Base-by-base conservation (phyloP, 2,797 vertebrate genomes). In the Eutrigla gurnardus region DNA sequence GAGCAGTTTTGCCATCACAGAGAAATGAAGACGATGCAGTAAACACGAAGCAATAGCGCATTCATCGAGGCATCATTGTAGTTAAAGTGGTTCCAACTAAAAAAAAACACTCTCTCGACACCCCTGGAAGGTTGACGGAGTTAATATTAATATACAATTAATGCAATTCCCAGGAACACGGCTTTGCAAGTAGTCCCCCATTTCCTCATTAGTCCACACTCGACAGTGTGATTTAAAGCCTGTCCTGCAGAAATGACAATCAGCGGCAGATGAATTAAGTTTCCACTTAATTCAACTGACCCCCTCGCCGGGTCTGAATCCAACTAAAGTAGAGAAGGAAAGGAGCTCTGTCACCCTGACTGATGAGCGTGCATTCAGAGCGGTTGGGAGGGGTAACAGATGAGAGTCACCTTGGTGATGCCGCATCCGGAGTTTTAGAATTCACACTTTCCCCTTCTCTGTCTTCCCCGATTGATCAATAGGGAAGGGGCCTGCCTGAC, bases 401-500 rank as follows among this genome's bases (percentile, higher is more conserved):
- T 86, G 80, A 83, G 82, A 90, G 87, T 92, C 88, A 91, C 88
- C 92, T 92, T 93, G 92, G 86, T 70, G 80, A 81, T 25, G 36
- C 77, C 82, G 86, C 87, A 93, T 91, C 88, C 90, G 84, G 86
- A 89, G 80, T 77, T 91, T 92, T 83, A 88, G 75, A 86, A 92
- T 91, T 88, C 89, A 88, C 43, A 3, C 81, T 76, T 54, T 68
- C 66, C 25, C 65, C 47, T 68, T 54, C 67, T 81, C 76, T 88
- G 82, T 89, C 85, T 64, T 67, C 78, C 66, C 89, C 90, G 93
- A 93, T 87, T 89, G 91, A 94, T 94, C 88, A 91, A 90, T 93
- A 90, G 77, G 46, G 90, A 91, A 85, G 70, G 81, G 65, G 65
- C 84, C 79, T 17, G 82, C 75, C 83, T 82, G 84, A 83, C 91